These are phyloP conservation scores for Emydocephalus ijimae DNA, from an alignment of 2,113 vertebrate genomes.

Conservation along the genomic window DNA sequence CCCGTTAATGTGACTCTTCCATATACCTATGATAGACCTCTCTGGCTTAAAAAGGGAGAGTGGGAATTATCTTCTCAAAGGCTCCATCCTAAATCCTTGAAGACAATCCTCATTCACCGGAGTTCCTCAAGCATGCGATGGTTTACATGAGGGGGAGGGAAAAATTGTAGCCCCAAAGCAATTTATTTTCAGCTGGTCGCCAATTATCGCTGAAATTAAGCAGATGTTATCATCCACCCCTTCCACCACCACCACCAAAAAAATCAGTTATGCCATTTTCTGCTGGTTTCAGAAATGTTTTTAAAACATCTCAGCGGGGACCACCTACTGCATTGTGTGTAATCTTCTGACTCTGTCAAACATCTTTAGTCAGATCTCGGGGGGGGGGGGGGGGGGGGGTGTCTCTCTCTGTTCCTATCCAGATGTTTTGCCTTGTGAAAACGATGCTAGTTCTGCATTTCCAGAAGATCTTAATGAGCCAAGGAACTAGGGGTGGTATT, in stretches of 20 bases:
- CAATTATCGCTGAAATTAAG: background rate
- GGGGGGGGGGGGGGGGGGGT: too few relatives aligned
- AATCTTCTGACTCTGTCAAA: background rate
- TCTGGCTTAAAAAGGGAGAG: background rate
- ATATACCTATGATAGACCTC: background rate
- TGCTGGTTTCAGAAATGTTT: background rate
- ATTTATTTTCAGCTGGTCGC: background rate
- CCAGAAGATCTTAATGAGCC: background rate
- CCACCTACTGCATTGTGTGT: background rate
- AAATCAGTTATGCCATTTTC: background rate
- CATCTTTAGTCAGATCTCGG: background rate
- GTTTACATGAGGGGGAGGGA: background rate
- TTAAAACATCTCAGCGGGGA: background rate
- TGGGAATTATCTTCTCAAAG: background rate
- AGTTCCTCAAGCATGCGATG: background rate
- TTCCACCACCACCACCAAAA: too few relatives aligned
- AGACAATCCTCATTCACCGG: background rate
- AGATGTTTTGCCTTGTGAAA: background rate
- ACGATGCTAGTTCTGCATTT: background rate
- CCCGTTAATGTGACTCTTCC: background rate
- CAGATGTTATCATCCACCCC: background rate
- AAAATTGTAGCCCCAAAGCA: background rate
- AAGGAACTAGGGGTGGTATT: too few relatives aligned
- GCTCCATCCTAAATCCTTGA: background rate
- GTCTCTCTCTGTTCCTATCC: background rate